Base-by-base conservation (phyloP, 2,888 invertebrate species). In the Dysmachus trigonus region DNA sequence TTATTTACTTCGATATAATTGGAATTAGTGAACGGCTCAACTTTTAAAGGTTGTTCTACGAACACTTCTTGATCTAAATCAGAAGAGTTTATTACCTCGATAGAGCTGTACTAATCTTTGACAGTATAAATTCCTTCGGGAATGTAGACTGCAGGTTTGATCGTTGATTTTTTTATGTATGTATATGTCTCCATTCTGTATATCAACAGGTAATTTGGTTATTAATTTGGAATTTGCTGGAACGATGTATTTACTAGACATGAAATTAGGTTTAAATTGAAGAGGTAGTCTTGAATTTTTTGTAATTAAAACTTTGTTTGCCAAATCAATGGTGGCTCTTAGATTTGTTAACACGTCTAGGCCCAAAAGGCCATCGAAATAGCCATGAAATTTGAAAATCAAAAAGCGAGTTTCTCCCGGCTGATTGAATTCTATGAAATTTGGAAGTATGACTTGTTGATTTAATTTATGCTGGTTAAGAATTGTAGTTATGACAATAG, bases 31-130 rank as follows among this genome's bases (percentile, higher is more conserved):
- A 82, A 85, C 53, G 85, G 51, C 31, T 62, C 77, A 0, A 83
- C 86, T 33, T 88, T 86, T 30, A 87, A n/a, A 1, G 87, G 87
- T 83, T 87, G 87, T 86, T 88, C 85, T 27, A 87, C 41, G 38
- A 77, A 86, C 13, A 88, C 8, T n/a, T 79, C n/a, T 71, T 87
- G 73, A 31, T 86, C 82, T 33, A 79, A 22, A 27, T 76, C 18
- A n/a, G 87, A 87, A 27, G 1, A 35, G 15, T 87, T 87, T 51
- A 35, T 27, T 8, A 87, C 71, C 38, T 87, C 87, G 27, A 87
- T 76, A 13, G 53, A 30, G 30, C 86, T 85, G 15, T 79, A 87
- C 87, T 87, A 87, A 84, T 87, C 76, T 33, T 7, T 84, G 71
- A 85, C 22, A 7, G 51, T 47, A 62, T 87, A 88, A 35, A 87